phyloP scores from a whole-genome alignment of 1,140 invertebrate species.

The Conus ventricosus region DNA sequence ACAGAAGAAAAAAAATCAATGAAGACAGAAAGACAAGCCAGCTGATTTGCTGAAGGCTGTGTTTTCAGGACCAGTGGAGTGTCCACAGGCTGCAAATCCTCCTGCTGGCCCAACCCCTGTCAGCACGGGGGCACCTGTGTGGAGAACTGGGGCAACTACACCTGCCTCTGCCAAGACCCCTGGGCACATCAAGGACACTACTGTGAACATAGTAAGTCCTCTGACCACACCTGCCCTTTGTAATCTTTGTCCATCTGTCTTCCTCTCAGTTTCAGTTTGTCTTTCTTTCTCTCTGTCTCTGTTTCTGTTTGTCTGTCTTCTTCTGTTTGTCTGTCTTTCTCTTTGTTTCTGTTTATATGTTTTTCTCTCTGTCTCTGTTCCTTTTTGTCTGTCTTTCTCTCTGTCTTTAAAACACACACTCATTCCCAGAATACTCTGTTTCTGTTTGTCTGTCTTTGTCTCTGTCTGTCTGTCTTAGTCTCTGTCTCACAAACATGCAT shows the following conservation, averaged over 20 bases:
- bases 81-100: slow-evolving; percentile 93
- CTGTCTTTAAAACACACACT: no score
- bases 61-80: slow-evolving; percentile 72
- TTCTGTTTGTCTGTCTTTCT: no score
- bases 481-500: no score
- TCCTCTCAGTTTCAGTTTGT: not conserved
- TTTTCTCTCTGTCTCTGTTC: no score
- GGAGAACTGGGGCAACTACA: slow-evolving; percentile 93
- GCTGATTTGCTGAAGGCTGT: no score
- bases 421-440: no score
- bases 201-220: slow-evolving; percentile 88
- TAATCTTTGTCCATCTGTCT: no score
- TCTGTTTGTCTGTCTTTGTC: not conserved
- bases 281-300: no score
- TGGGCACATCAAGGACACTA: slow-evolving; percentile 92
- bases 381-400: no score
- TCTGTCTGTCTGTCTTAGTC: not conserved
- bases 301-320: not conserved
- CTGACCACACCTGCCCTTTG: not conserved
- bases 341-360: no score
- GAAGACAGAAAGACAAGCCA: no score
- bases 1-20: no score
- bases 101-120: slow-evolving; percentile 94
- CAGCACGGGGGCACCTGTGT: slow-evolving; percentile 92
- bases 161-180: slow-evolving; percentile 86